Evolutionary conservation across 1,140 invertebrate genomes (phyloP).

Genomic region (Drosophila nannoptera): DNA sequence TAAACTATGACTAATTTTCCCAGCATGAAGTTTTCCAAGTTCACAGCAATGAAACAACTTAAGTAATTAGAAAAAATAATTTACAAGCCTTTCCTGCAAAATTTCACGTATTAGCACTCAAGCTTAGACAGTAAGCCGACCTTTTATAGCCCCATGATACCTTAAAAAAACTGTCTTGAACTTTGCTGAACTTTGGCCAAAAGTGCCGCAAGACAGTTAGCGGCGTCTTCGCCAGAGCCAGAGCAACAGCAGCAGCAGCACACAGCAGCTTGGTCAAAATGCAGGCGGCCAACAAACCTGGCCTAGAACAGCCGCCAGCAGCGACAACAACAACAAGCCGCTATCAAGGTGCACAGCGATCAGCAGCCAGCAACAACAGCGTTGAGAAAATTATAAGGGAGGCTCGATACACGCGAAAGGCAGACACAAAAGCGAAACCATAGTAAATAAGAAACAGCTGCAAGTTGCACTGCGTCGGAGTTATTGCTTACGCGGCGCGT

Average conservation of each 20-base stretch:
- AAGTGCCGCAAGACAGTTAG: constrained; percentile 58
- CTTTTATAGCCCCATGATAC: constrained; percentile 10
- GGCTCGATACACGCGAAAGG: constrained; percentile 67
- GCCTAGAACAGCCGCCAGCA: constrained; percentile 54
- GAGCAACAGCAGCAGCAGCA: constrained; percentile 39
- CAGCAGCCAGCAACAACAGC: constrained; percentile 34
- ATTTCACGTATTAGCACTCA: constrained; percentile 29
- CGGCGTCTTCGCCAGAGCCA: constrained; percentile 34
- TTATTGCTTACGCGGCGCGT: constrained; percentile 14
- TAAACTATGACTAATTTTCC: not conserved
- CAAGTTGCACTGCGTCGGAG: constrained; percentile 42
- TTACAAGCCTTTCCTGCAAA: constrained; percentile 28
- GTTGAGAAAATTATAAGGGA: constrained; percentile 61
- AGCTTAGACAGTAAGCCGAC: constrained; percentile 5
- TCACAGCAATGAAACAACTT: constrained; percentile 9
- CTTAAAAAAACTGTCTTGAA: constrained; percentile 60
- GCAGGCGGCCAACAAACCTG: constrained; percentile 41
- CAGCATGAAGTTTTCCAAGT: not conserved
- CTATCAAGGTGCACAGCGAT: constrained; percentile 63
- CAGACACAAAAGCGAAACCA: constrained; percentile 65
- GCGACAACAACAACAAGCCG: constrained; percentile 31
- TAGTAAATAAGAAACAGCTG: constrained; percentile 77
- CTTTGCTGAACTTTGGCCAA: constrained; percentile 63
- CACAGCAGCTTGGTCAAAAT: constrained; percentile 38
- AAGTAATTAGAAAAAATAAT: constrained; percentile 16